Evolutionary conservation across 2,113 vertebrate species (phyloP).

Genomic region (Elaphurus davidianus): DNA sequence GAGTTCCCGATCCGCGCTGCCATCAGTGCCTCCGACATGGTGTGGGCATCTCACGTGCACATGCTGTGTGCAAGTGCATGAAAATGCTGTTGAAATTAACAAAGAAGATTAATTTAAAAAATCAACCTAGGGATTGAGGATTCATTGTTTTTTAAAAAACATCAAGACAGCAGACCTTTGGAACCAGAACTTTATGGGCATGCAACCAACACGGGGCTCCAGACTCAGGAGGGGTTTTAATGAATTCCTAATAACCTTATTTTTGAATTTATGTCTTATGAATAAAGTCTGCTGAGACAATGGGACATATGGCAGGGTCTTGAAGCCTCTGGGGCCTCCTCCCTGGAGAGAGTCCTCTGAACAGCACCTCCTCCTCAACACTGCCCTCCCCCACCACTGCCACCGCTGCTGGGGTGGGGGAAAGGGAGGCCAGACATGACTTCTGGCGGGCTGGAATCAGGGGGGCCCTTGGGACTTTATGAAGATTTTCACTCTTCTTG

Average conservation of each 20-base stretch:
- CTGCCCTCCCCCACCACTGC: not conserved
- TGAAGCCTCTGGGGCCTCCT: not conserved
- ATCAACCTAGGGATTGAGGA: not conserved
- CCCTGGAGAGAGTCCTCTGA: not conserved
- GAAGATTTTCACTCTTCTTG: not conserved
- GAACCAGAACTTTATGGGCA: not conserved
- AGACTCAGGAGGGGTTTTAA: not conserved
- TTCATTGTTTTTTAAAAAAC: not conserved
- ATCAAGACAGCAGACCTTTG: not conserved
- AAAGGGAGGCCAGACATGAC: not conserved
- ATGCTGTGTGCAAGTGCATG: not conserved
- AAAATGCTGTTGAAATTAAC: not conserved
- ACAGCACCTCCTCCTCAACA: not conserved
- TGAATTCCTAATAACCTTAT: not conserved
- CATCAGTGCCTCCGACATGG: fast-evolving
- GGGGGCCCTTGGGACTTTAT: no score
- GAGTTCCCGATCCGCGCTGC: not conserved
- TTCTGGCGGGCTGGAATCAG: no score
- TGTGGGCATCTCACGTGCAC: not conserved
- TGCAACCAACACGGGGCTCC: no score
- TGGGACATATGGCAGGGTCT: not conserved
- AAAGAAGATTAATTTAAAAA: not conserved
- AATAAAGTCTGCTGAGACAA: not conserved
- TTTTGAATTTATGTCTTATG: not conserved
- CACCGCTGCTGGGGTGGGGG: not conserved